Evolutionary conservation across 1,140 invertebrate genomes (phyloP).

Genomic region (Drosophila carrolli): DNA sequence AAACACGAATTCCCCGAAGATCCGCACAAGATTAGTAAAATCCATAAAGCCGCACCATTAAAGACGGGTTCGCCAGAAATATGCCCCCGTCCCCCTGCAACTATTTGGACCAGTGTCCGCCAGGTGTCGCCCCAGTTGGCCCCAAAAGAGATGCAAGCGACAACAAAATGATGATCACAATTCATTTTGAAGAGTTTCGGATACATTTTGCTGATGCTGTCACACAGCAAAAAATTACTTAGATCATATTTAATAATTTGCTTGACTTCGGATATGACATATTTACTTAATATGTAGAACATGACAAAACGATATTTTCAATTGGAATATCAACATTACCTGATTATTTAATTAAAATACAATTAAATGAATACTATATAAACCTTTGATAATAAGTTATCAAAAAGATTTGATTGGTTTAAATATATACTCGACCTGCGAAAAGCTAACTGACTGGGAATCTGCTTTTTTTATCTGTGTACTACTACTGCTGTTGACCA

Average conservation of each 20-base stretch:
- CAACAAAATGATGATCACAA: constrained; percentile 36
- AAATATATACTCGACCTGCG: no score
- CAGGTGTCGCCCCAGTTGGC: constrained; percentile 25
- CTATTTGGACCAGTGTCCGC: constrained; percentile 1
- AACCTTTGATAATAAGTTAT: no score
- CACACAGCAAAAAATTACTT: not conserved
- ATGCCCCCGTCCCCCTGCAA: not conserved
- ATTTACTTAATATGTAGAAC: no score
- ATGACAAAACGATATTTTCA: no score
- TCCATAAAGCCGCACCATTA: not conserved
- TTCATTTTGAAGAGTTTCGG: constrained; percentile 39
- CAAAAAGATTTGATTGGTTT: no score
- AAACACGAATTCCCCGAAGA: not conserved
- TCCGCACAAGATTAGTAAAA: not conserved
- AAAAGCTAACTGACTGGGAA: no score
- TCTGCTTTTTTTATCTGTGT: not conserved
- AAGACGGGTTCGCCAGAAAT: not conserved
- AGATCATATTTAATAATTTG: no score
- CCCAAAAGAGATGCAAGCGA: constrained; percentile 22
- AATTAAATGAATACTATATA: no score
- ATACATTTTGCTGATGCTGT: constrained; percentile 23
- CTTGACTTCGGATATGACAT: no score
- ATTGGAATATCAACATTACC: no score
- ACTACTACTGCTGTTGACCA: constrained; percentile 24
- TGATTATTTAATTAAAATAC: not conserved